phyloP scores from a whole-genome alignment of 2,888 invertebrate species.

The Drosophila eohydei region DNA sequence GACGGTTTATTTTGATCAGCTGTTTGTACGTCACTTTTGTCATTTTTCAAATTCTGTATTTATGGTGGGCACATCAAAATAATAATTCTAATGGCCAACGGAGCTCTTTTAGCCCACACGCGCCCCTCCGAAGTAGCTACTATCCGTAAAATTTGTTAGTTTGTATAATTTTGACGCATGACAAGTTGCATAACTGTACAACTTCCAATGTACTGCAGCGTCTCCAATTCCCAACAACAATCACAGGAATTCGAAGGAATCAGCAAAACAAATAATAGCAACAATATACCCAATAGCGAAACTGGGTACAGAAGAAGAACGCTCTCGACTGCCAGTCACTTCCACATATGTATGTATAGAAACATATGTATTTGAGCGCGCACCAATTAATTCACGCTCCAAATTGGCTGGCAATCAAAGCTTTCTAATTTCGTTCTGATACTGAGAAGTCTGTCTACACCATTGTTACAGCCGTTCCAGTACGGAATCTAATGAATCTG shows the following conservation, averaged over 20 bases:
- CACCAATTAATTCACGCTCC: constrained; percentile 56
- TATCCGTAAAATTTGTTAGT: background rate
- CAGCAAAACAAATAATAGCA: background rate
- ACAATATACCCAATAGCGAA: constrained; percentile 7
- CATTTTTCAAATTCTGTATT: constrained; percentile 41
- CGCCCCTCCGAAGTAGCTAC: constrained; percentile 6
- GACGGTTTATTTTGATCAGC: constrained; percentile 33
- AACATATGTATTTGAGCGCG: constrained; percentile 18
- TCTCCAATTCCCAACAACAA: constrained; percentile 24
- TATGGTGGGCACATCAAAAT: constrained; percentile 45
- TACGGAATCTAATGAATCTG: constrained; percentile 1
- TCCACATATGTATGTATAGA: background rate
- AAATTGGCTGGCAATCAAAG: constrained; percentile 51
- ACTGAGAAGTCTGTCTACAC: constrained; percentile 11
- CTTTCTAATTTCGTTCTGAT: background rate
- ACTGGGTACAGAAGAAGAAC: constrained; percentile 13
- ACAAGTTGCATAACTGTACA: constrained; percentile 43
- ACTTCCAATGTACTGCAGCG: constrained; percentile 17
- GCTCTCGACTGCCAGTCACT: constrained; percentile 15
- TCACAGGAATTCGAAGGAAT: background rate
- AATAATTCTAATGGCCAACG: constrained; percentile 48
- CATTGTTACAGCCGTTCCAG: constrained; percentile 24
- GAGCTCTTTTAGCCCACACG: constrained; percentile 24
- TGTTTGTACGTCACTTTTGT: constrained; percentile 40
- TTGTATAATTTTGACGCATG: background rate